Evolutionary conservation across 2,888 invertebrate genomes (phyloP).

Genomic region (Napeogenes inachia): DNA sequence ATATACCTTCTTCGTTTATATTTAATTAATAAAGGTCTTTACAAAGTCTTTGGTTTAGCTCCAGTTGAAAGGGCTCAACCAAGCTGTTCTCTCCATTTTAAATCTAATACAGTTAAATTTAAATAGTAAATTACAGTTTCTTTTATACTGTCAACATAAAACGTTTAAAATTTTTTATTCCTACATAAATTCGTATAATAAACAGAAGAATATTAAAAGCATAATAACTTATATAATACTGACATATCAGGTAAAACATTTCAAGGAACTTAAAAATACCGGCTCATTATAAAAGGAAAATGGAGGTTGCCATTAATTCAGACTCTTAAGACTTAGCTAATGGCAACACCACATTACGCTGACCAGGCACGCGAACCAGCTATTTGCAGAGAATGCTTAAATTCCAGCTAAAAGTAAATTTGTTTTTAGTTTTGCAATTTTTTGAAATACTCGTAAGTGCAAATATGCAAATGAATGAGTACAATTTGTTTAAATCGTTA

Average conservation of each 20-base stretch:
- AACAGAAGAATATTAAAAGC: neutral
- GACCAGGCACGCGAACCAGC: slow-evolving; percentile 25
- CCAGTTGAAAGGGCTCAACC: no score
- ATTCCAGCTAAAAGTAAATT: slow-evolving; percentile 11
- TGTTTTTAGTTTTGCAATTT: neutral
- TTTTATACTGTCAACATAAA: neutral
- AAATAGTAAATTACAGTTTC: no score
- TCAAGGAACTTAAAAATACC: slow-evolving; percentile 8
- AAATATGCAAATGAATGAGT: neutral
- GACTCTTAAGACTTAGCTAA: slow-evolving; percentile 27
- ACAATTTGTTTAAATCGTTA: no score
- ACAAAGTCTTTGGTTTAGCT: no score
- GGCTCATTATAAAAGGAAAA: slow-evolving; percentile 18
- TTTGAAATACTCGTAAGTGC: no score
- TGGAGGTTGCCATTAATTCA: slow-evolving; percentile 24
- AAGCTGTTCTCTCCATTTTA: no score
- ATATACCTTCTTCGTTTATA: neutral
- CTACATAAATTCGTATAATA: neutral
- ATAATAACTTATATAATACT: slow-evolving; percentile 1
- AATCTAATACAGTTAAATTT: no score
- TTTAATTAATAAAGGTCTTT: neutral
- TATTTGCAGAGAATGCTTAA: slow-evolving; percentile 20
- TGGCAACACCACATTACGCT: slow-evolving; percentile 28
- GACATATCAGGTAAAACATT: slow-evolving; percentile 2
- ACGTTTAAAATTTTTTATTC: neutral